A percentile compares a stretch with the other conserved stretches of the same genome.
phyloP scores from a whole-genome alignment of 2,113 vertebrate genomes.

The Bucco capensis region DNA sequence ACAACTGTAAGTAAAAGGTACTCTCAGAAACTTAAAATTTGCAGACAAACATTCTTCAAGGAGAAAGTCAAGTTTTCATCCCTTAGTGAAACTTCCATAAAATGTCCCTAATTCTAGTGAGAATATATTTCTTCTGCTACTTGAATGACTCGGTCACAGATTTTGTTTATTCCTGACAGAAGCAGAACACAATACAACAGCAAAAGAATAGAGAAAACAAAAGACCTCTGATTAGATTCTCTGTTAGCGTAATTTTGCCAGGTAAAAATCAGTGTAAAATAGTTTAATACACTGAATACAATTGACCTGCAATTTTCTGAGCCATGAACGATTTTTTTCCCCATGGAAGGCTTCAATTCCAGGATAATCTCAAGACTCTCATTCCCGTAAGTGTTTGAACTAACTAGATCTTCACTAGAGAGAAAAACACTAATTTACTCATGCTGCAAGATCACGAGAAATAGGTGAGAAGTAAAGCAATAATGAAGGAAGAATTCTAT shows the following conservation, averaged over 20 bases:
- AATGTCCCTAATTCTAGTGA: neutral
- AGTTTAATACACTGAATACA: neutral
- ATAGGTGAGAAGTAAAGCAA: neutral
- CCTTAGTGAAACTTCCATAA: neutral
- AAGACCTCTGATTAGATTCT: neutral
- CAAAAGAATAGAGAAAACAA: neutral
- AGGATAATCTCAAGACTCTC: neutral
- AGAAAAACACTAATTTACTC: neutral
- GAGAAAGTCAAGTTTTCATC: neutral
- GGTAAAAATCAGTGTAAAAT: neutral
- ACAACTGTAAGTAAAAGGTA: neutral
- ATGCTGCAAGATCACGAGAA: neutral
- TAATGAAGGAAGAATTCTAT: neutral
- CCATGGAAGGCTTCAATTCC: neutral
- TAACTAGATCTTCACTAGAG: neutral
- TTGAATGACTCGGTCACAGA: neutral
- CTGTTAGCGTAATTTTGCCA: neutral
- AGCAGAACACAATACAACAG: neutral
- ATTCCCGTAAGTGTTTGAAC: neutral
- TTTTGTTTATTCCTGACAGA: neutral
- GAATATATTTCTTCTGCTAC: neutral
- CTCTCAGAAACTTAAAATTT: neutral
- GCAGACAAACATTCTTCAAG: neutral
- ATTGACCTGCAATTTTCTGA: neutral
- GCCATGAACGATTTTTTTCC: neutral